Conservation (phyloP, 2,113 vertebrate species). For the Psittacus erithacus region DNA sequence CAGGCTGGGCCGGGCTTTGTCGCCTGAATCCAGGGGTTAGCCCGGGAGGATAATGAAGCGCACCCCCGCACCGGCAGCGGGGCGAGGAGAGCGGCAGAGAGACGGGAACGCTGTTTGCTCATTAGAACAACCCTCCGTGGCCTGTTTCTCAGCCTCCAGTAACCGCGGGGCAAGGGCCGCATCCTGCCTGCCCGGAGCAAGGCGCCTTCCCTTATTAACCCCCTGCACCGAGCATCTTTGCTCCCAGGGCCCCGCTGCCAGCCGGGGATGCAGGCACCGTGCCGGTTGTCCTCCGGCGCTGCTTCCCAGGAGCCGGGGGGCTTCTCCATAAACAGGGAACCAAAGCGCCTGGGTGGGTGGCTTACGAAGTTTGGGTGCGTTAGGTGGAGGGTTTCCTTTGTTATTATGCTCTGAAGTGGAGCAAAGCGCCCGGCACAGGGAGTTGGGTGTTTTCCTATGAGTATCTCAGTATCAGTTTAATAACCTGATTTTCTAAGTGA, state of each 20-base stretch:
- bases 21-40: constrained; percentile 9
- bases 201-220: not conserved
- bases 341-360: not conserved
- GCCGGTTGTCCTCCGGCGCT: not conserved
- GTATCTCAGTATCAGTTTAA: not conserved
- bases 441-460: not conserved
- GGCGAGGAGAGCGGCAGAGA: not conserved
- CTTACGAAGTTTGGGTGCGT: constrained; percentile 20
- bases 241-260: not conserved
- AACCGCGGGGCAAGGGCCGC: not conserved
- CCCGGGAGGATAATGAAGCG: not conserved
- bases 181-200: not conserved
- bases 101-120: not conserved
- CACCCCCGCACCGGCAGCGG: not conserved
- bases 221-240: not conserved
- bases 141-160: not conserved
- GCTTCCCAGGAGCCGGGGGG: not conserved
- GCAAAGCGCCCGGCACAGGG: not conserved
- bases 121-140: not conserved
- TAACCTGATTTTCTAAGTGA: constrained; percentile 16
- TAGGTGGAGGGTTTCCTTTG: constrained; percentile 1
- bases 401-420: not conserved
- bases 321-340: not conserved
- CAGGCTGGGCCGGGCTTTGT: constrained; percentile 36
- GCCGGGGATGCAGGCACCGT: not conserved